A percentile compares a stretch with the other conserved stretches of the same genome.
These are phyloP conservation scores for Rhorus exstirpatorius DNA, from an alignment of 2,888 invertebrate species.

Conservation along the genomic window DNA sequence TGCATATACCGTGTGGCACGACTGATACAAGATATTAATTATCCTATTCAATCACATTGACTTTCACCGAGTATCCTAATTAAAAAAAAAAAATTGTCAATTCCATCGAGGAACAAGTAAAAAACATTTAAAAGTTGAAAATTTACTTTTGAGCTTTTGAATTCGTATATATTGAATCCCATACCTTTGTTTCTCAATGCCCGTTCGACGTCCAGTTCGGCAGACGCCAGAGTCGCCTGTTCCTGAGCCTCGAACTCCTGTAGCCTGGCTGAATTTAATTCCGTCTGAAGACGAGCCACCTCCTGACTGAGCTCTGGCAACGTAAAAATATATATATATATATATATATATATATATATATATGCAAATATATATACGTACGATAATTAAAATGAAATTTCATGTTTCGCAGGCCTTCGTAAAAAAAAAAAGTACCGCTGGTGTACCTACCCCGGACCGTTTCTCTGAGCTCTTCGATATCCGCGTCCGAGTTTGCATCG, in stretches of 20 bases:
- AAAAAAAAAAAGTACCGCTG: too few relatives aligned
- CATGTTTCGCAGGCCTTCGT: neutral
- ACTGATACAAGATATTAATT: too few relatives aligned
- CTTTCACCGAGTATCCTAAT: too few relatives aligned
- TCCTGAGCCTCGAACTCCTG: constrained; percentile 92
- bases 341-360: neutral
- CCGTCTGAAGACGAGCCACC: constrained; percentile 90
- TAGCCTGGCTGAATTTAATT: constrained; percentile 89
- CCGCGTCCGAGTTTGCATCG: constrained; percentile 85
- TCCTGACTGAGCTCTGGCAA: constrained; percentile 89
- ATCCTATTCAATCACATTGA: too few relatives aligned
- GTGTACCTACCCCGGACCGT: constrained; percentile 87
- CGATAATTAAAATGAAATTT: neutral
- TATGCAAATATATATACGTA: neutral
- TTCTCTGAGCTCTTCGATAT: constrained; percentile 90
- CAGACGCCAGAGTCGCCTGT: constrained; percentile 83
- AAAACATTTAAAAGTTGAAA: neutral
- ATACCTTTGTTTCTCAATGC: constrained; percentile 79
- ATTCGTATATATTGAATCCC: constrained; percentile 29
- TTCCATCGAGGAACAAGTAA: too few relatives aligned
- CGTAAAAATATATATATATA: neutral
- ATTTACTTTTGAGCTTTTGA: too few relatives aligned
- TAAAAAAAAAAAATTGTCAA: too few relatives aligned
- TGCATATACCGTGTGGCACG: too few relatives aligned
- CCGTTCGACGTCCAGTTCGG: constrained; percentile 88